Base-by-base conservation (phyloP, 1,140 invertebrate genomes). In the Eriosoma lanigerum region DNA sequence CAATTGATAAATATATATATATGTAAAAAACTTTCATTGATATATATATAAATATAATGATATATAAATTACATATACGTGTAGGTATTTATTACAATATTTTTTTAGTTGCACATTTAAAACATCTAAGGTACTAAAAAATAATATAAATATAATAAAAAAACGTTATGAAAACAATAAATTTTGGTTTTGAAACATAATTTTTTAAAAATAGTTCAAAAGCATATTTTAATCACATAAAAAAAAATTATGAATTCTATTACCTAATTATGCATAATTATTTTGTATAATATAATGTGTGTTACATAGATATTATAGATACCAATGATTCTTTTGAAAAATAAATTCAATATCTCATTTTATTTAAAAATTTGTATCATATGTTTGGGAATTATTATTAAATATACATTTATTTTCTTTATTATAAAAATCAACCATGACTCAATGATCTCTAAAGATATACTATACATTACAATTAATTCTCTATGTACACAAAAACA, bases 361-460 rank as follows among this genome's bases (percentile, higher is more conserved):
- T 17, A 3, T 70, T 70, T 50, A 44, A 70, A 24, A 50, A 72
- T 78, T 78, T 21, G 32, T 8, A 4, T 38, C 32, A 38, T 38
- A 4, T 38, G 48, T 13, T 62, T 48, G 6, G 54, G 44, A 62
- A 72, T 52, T 73, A 21, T 58, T 15, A 75, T 50, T 75, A 54
- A 44, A 32, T 60, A 76, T 32, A 76, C 32, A 76, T 58, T 24
- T 38, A 24, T 58, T 76, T 15, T 76, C 12, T 44, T 46, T 48
- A 62, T 62, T 78, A 78, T 62, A 60, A 62, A 78, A 78, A 62
- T 78, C 32, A 78, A 78, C 56, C 56, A 78, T 78, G 75, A 78
- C 75, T 78, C 56, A 60, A 78, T 76, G 48, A 78, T 78, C 38
- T 78, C 38, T 62, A 78, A 3, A 48, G 54, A 78, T 29, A 62